These are phyloP conservation scores for Malthinus seriepunctatus DNA, from an alignment of 2,888 invertebrate species.

Conservation along the genomic window DNA sequence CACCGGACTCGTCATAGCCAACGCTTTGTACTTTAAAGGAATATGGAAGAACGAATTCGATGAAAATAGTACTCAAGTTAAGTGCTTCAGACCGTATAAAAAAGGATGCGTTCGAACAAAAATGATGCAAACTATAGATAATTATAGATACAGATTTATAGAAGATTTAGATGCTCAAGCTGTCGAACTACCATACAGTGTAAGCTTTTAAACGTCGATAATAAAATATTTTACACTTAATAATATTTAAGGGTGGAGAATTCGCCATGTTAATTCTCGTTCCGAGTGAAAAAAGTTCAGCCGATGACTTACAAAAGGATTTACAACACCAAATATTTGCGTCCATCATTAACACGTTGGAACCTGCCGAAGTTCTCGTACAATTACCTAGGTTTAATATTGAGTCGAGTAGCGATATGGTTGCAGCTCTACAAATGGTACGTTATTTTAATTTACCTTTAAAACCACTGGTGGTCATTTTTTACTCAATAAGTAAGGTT, in stretches of 20 bases:
- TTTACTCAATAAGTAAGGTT: no score
- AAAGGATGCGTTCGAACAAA: conserved; percentile 63
- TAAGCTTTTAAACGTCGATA: conserved; percentile 47
- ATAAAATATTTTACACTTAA: neutral
- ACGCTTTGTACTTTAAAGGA: conserved; percentile 80
- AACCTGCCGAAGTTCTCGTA: conserved; percentile 58
- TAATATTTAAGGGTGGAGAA: conserved; percentile 58
- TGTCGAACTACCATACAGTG: conserved; percentile 75
- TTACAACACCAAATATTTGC: conserved; percentile 60
- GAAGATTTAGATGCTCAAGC: conserved; percentile 68
- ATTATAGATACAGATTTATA: conserved; percentile 64
- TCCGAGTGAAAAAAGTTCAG: conserved; percentile 59
- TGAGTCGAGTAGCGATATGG: conserved; percentile 60
- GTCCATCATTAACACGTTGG: conserved; percentile 55
- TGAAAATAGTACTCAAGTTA: conserved; percentile 54
- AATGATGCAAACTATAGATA: conserved; percentile 70
- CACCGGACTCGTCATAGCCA: conserved; percentile 71
- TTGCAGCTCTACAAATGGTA: conserved; percentile 56
- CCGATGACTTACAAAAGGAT: conserved; percentile 59
- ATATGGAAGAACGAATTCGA: conserved; percentile 73
- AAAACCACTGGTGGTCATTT: no score
- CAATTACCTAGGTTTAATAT: conserved; percentile 65
- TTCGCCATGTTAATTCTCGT: conserved; percentile 67
- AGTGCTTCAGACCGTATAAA: conserved; percentile 68
- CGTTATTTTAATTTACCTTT: no score